Conservation (phyloP, 2,888 invertebrate genomes). For the Hanleya hanleyi region DNA sequence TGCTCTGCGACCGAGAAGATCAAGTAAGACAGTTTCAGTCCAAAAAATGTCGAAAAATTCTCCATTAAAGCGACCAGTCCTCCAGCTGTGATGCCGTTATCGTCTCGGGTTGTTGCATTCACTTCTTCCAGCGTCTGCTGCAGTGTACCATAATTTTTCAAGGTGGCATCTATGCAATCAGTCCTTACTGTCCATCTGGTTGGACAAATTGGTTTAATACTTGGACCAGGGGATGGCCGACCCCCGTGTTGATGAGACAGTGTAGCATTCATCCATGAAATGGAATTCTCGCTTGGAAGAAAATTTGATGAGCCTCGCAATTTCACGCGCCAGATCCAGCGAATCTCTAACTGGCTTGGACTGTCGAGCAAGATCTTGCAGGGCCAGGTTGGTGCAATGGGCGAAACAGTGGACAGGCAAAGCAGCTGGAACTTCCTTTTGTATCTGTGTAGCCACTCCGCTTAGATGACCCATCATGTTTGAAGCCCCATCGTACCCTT, state of each 20-base stretch:
- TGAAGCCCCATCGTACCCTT: conserved; percentile 31
- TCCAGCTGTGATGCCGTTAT: conserved; percentile 26
- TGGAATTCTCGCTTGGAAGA: conserved; percentile 34
- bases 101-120: conserved; percentile 12
- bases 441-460: conserved; percentile 28
- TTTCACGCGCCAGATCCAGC: conserved; percentile 27
- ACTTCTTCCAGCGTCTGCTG: conserved; percentile 27
- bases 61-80: conserved; percentile 25
- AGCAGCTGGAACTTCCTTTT: conserved; percentile 19
- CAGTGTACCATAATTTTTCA: conserved; percentile 29
- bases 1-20: conserved; percentile 31
- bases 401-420: conserved; percentile 30
- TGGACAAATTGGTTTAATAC: conserved; percentile 31
- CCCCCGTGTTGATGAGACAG: too few relatives aligned
- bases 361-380: conserved; percentile 21
- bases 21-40: conserved; percentile 24
- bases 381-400: conserved; percentile 28
- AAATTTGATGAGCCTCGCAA: conserved; percentile 24
- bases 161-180: conserved; percentile 14
- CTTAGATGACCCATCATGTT: conserved; percentile 19
- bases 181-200: conserved; percentile 36
- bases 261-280: too few relatives aligned
- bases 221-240: too few relatives aligned
- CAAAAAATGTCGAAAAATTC: conserved; percentile 31
- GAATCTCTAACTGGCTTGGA: conserved; percentile 30